phyloP scores from a whole-genome alignment of 2,113 vertebrate genomes.

The Tragelaphus scriptus region DNA sequence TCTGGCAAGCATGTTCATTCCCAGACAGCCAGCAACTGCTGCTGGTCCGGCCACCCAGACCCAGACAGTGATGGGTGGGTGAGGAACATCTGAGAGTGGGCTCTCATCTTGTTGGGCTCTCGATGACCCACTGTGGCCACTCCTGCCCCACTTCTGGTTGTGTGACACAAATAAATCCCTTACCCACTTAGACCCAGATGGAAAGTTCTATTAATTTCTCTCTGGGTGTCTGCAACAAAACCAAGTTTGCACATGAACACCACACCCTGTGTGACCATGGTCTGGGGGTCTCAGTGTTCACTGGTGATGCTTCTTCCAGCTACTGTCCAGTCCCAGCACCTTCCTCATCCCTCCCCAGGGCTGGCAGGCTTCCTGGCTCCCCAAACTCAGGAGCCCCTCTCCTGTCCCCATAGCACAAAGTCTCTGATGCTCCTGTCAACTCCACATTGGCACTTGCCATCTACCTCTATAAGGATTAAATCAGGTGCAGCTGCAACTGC shows the following conservation, averaged over 20 bases:
- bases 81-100: background rate
- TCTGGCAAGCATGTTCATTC: background rate
- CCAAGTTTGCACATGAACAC: background rate
- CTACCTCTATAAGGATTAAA: too few relatives aligned
- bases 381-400: accelerated
- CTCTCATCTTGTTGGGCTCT: accelerated
- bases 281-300: accelerated
- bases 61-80: accelerated
- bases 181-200: background rate
- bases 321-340: accelerated
- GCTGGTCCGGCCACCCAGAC: accelerated
- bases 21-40: accelerated
- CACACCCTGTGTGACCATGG: accelerated
- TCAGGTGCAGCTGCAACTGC: too few relatives aligned
- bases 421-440: accelerated
- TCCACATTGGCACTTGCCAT: too few relatives aligned
- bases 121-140: accelerated
- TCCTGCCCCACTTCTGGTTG: background rate
- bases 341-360: too few relatives aligned
- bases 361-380: background rate
- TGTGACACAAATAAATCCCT: background rate
- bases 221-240: too few relatives aligned
- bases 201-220: background rate
- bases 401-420: background rate
- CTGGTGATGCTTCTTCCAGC: too few relatives aligned